Evolutionary conservation across 2,113 vertebrate species (phyloP).

Genomic region (Saguinus imperator): DNA sequence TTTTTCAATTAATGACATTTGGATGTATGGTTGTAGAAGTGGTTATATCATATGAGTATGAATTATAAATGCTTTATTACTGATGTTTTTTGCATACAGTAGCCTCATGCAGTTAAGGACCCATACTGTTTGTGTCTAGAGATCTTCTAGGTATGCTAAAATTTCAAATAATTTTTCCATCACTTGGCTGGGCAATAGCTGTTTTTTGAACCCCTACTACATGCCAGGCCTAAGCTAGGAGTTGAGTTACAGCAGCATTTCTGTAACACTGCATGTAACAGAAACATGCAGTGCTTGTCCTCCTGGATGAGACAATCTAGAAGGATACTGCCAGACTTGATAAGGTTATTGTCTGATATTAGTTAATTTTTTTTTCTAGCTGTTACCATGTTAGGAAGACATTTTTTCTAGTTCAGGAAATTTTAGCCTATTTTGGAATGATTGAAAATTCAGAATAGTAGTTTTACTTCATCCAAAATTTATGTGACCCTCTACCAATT

Average conservation of each 20-base stretch:
- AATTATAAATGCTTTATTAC: not conserved
- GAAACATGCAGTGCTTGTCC: not conserved
- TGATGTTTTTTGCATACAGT: not conserved
- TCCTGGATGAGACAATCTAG: not conserved
- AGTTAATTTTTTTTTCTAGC: not conserved
- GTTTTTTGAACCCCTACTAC: not conserved
- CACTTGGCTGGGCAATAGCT: not conserved
- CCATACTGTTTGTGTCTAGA: not conserved
- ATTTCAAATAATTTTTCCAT: not conserved
- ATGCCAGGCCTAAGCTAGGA: not conserved
- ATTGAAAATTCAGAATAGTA: not conserved
- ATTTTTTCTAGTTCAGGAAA: not conserved
- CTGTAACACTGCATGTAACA: no score
- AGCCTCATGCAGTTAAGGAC: not conserved
- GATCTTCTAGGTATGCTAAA: not conserved
- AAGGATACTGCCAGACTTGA: not conserved
- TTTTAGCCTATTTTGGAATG: not conserved
- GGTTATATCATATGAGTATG: not conserved
- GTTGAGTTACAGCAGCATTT: not conserved
- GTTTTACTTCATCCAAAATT: constrained; percentile 7
- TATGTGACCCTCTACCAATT: not conserved
- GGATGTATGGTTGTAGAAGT: not conserved
- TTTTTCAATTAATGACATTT: no score
- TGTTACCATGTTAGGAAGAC: not conserved
- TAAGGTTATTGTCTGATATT: not conserved